Evolutionary conservation across 2,113 vertebrate genomes (phyloP).

Genomic region (Mobula hypostoma): DNA sequence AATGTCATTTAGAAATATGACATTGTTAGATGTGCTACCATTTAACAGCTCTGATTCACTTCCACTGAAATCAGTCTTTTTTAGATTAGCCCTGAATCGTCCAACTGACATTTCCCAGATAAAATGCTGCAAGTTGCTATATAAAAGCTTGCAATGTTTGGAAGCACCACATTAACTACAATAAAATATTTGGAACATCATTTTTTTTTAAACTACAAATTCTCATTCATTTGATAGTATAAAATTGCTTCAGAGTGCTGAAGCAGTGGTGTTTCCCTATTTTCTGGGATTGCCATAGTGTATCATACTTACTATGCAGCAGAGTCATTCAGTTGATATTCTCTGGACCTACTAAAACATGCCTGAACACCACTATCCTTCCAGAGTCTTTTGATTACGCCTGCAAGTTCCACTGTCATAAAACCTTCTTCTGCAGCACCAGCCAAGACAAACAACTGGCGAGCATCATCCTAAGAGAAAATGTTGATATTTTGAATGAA

Average conservation of each 20-base stretch:
- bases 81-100: neutral
- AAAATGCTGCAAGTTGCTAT: too few relatives aligned
- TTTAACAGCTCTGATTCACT: neutral
- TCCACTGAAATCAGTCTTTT: neutral
- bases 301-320: constrained; percentile 85
- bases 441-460: constrained; percentile 90
- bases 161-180: neutral
- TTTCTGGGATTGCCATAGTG: neutral
- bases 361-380: constrained; percentile 88
- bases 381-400: constrained; percentile 93
- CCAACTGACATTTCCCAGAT: too few relatives aligned
- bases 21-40: too few relatives aligned
- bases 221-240: neutral
- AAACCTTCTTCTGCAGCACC: constrained; percentile 94
- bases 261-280: neutral
- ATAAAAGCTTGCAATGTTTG: too few relatives aligned
- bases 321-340: constrained; percentile 97
- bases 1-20: neutral
- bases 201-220: neutral
- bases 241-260: neutral
- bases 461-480: constrained; percentile 80
- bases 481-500: neutral
- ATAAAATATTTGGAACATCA: neutral
- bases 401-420: constrained; percentile 91
- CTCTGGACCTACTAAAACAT: constrained; percentile 91